A percentile compares a stretch with the other conserved stretches of the same genome.
Conservation (phyloP, 2,888 invertebrate genomes). For the Prenolepis imparis region DNA sequence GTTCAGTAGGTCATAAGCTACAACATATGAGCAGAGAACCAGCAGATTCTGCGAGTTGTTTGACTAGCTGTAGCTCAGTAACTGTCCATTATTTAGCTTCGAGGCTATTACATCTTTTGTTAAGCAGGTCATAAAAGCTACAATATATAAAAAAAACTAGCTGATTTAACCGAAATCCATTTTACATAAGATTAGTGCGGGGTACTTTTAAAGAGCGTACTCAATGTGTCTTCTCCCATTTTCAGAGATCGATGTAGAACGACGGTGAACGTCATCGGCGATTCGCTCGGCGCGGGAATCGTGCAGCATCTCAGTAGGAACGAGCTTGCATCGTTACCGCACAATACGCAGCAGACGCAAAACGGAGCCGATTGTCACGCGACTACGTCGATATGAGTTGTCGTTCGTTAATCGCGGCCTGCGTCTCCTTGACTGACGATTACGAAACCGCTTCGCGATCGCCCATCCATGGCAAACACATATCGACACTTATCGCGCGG, state of each 20-base stretch:
- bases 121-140: too few species aligned
- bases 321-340: constrained; percentile 86
- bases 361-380: constrained; percentile 82
- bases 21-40: too few species aligned
- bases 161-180: too few species aligned
- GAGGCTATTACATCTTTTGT: too few species aligned
- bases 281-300: constrained; percentile 90
- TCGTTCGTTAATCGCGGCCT: background rate
- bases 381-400: constrained; percentile 84
- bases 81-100: too few species aligned
- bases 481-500: constrained; percentile 30
- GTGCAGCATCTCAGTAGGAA: constrained; percentile 88
- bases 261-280: constrained; percentile 90
- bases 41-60: too few species aligned
- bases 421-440: constrained; percentile 30
- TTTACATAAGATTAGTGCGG: too few species aligned
- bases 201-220: background rate
- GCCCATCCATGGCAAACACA: background rate
- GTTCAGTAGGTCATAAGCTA: too few species aligned
- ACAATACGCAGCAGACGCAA: constrained; percentile 70
- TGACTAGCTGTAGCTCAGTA: too few species aligned
- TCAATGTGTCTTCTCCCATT: constrained; percentile 31
- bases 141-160: too few species aligned
- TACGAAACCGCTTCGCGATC: constrained; percentile 5
- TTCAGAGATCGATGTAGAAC: constrained; percentile 87